These are phyloP conservation scores for Dendroctonus valens DNA, from an alignment of 1,140 invertebrate species.

Conservation along the genomic window DNA sequence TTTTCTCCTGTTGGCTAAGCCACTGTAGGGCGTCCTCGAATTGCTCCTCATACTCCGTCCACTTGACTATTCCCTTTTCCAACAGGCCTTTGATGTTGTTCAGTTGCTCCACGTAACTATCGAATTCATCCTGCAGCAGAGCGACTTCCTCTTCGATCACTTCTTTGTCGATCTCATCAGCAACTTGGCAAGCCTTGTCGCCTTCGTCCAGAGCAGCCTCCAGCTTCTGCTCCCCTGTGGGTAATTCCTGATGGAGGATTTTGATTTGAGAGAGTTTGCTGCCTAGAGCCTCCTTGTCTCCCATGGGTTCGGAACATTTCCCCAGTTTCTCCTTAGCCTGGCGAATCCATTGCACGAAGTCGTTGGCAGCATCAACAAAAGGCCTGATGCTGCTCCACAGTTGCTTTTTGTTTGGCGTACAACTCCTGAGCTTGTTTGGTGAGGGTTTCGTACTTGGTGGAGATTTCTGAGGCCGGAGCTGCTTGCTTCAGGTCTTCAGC, in stretches of 20 bases:
- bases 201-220: slow-evolving; percentile 78
- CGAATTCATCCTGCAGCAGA: slow-evolving; percentile 83
- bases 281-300: slow-evolving; percentile 85
- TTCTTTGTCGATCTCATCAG: slow-evolving; percentile 82
- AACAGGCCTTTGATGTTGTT: slow-evolving; percentile 78
- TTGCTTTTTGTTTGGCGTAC: slow-evolving; percentile 87
- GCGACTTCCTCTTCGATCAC: slow-evolving; percentile 91
- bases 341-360: slow-evolving; percentile 89
- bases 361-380: slow-evolving; percentile 88
- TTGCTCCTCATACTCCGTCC: slow-evolving; percentile 94
- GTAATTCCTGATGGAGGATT: slow-evolving; percentile 76
- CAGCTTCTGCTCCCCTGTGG: slow-evolving; percentile 77
- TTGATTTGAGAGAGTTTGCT: slow-evolving; percentile 83
- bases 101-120: slow-evolving; percentile 75
- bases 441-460: slow-evolving; percentile 84
- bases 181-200: slow-evolving; percentile 76
- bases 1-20: slow-evolving; percentile 81
- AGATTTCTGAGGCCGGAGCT: slow-evolving; percentile 83
- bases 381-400: slow-evolving; percentile 85
- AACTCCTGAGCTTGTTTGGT: slow-evolving; percentile 86
- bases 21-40: slow-evolving; percentile 85
- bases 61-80: slow-evolving; percentile 88
- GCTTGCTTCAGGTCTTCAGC: slow-evolving; percentile 85
- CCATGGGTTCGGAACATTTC: slow-evolving; percentile 91
- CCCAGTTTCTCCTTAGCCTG: slow-evolving; percentile 85